Evolutionary conservation across 2,797 vertebrate genomes (phyloP).

Genomic region (Tiaroga cobitis): DNA sequence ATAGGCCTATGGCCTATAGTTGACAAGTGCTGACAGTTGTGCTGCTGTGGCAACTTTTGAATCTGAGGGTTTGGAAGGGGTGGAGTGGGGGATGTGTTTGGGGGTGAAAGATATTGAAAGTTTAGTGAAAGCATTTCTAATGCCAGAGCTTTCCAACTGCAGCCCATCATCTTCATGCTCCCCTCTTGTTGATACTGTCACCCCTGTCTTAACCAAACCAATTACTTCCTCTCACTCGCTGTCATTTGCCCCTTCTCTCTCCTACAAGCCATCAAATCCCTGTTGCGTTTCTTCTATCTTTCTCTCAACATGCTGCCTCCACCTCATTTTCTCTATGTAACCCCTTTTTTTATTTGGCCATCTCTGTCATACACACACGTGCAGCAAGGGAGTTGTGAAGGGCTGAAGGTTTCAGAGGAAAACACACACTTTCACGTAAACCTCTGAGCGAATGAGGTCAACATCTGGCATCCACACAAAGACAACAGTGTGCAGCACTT

Average conservation of each 20-base stretch:
- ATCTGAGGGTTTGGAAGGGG: constrained; percentile 71
- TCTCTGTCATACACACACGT: not conserved
- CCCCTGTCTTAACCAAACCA: constrained; percentile 29
- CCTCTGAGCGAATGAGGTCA: constrained; percentile 75
- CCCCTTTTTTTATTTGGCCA: not conserved
- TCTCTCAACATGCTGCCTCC: constrained; percentile 47
- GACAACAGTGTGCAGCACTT: constrained; percentile 82
- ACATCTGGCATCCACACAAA: constrained; percentile 84
- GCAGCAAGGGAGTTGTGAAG: constrained; percentile 1
- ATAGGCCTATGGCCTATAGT: constrained; percentile 63
- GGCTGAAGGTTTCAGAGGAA: constrained; percentile 35
- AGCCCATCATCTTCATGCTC: constrained; percentile 43
- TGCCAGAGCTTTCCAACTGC: constrained; percentile 63
- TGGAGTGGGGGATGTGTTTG: constrained; percentile 21
- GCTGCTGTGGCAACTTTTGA: constrained; percentile 78
- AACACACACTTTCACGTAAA: constrained; percentile 69
- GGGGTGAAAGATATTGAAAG: constrained; percentile 63
- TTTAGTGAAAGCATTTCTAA: constrained; percentile 69
- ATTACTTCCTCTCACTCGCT: constrained; percentile 25
- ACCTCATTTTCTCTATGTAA: constrained; percentile 39
- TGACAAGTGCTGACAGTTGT: constrained; percentile 80
- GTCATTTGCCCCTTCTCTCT: constrained; percentile 12
- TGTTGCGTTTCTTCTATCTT: constrained; percentile 41
- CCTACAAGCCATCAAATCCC: constrained; percentile 25
- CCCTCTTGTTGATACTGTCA: constrained; percentile 36